Base-by-base conservation (phyloP, 2,888 invertebrate genomes). In the Leuctra nigra region DNA sequence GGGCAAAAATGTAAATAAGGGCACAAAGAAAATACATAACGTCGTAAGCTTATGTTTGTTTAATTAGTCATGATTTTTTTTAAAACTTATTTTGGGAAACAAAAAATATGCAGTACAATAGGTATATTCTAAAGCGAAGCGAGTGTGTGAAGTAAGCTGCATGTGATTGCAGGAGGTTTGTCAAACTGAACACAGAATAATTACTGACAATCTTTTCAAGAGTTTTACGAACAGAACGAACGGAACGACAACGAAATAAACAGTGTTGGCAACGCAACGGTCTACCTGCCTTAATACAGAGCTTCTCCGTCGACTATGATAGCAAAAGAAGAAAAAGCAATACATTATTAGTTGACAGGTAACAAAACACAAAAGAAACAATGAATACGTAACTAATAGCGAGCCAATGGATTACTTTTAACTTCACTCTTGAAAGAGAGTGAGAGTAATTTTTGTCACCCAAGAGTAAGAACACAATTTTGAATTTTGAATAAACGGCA, bases 251-350 rank as follows among this genome's bases (percentile, higher is more conserved):
- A 55, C 18, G 25, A 52, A 58, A 52, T 36, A 23, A 35, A 58
- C 44, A 57, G 38, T 39, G 48, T 59, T 61, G 61, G 63, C 62
- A 61, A 64, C 63, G 63, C 62, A 61, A 64, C 63, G 62, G 60
- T 64, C 66, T 69, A 72, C 71, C 72, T 73, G 72, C 72, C 73
- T 73, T 68, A 72, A 66, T 64, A 72, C 68, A 66, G 73, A 73
- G 68, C 71, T 71, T 68, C 72, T 69, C 67, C 73, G 69, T 67
- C 70, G 68, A 68, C 70, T 72, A 65, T 61, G 65, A 65, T 64
- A 64, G 64, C 65, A 67, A 63, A 66, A 63, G 64, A 66, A 66
- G 63, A 63, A 64, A 59, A 55, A 59, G 57, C 56, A 60, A 57
- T 55, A 62, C 56, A 59, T 50, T 53, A 61, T 58, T 61, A 61